phyloP scores from a whole-genome alignment of 1,140 invertebrate species.

The Eulimnadia texana region DNA sequence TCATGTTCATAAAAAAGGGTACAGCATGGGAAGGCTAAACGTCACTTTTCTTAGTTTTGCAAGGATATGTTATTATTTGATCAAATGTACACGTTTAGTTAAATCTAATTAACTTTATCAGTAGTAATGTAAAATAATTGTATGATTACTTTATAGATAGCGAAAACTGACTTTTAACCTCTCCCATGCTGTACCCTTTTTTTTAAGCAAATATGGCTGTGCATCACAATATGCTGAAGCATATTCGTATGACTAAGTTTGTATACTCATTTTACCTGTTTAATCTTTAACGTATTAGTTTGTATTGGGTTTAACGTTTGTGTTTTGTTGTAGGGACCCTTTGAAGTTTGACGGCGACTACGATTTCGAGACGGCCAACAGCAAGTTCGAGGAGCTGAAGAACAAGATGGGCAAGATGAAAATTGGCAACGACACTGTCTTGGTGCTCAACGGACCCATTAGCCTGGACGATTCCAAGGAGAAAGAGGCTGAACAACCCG shows the following conservation, averaged over 20 bases:
- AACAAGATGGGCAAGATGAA: constrained; percentile 68
- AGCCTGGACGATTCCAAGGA: constrained; percentile 33
- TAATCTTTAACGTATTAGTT: not conserved
- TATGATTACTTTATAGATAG: no score
- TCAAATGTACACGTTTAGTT: no score
- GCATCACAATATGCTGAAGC: not conserved
- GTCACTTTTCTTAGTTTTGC: no score
- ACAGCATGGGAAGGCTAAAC: no score
- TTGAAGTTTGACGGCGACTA: constrained; percentile 91
- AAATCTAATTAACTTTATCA: not conserved
- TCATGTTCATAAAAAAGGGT: no score
- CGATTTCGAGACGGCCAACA: constrained; percentile 95
- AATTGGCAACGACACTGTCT: constrained; percentile 43
- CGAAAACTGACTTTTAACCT: no score
- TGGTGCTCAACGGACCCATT: constrained; percentile 6
- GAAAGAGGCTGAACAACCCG: constrained; percentile 70
- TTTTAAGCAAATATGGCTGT: no score
- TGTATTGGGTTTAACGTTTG: not conserved
- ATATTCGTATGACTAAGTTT: not conserved
- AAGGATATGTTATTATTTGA: not conserved
- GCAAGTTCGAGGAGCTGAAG: constrained; percentile 84
- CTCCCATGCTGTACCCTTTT: no score
- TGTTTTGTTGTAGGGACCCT: constrained; percentile 40
- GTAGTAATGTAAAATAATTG: not conserved
- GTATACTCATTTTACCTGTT: not conserved